A percentile compares a stretch with the other conserved stretches of the same genome.
Evolutionary conservation across 1,140 invertebrate genomes (phyloP).

Genomic region (Diprion similis): DNA sequence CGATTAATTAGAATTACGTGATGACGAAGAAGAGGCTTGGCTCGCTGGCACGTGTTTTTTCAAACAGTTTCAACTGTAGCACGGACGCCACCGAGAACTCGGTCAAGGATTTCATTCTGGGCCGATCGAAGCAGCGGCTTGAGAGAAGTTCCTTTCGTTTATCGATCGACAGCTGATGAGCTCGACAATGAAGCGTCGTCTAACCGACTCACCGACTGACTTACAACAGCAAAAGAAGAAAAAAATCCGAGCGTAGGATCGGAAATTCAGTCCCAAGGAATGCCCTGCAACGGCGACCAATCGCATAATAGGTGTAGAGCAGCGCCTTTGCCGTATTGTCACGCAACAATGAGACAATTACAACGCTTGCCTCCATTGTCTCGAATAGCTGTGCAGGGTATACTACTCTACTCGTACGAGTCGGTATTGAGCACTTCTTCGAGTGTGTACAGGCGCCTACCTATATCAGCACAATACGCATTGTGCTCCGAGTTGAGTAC

Average conservation of each 20-base stretch:
- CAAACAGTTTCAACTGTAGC: no score
- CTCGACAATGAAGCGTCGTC: no score
- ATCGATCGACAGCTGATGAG: no score
- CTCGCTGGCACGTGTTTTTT: no score
- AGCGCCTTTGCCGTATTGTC: neutral
- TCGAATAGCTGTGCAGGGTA: neutral
- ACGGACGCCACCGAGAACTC: neutral
- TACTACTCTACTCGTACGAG: neutral
- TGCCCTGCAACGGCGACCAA: neutral
- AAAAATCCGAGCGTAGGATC: neutral
- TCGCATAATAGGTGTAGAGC: conserved; percentile 2
- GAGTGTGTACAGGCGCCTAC: neutral
- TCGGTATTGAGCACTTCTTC: conserved; percentile 1
- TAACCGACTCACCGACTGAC: no score
- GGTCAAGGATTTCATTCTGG: neutral
- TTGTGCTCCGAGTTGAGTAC: no score
- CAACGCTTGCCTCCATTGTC: neutral
- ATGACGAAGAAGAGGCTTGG: no score
- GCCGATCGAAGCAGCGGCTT: no score
- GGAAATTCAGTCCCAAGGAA: no score
- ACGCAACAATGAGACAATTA: conserved; percentile 2
- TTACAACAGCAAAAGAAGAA: neutral
- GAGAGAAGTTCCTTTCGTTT: no score
- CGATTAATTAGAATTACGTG: no score
- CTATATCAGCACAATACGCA: no score